phyloP scores from a whole-genome alignment of 2,888 invertebrate genomes.

The Rhagonycha fulva region DNA sequence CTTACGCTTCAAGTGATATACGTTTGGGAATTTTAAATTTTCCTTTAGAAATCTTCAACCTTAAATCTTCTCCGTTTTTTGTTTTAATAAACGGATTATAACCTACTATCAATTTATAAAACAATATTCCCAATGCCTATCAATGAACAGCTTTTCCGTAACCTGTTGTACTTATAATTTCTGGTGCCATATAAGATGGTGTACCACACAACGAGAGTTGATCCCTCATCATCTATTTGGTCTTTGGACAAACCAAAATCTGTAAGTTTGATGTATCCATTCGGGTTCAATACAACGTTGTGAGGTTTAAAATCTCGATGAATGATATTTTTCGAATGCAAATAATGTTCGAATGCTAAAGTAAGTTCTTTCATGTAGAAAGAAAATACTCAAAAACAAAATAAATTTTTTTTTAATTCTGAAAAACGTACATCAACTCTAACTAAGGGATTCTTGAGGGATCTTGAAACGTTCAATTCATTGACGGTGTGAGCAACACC shows the following conservation, averaged over 20 bases:
- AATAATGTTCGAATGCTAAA: not conserved
- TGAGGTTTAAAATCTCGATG: too few relatives aligned
- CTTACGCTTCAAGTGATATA: not conserved
- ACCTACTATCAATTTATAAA: not conserved
- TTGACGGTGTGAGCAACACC: not conserved
- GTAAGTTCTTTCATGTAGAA: not conserved
- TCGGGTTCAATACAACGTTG: not conserved
- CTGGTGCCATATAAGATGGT: too few relatives aligned
- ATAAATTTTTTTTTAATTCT: not conserved
- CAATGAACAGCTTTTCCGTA: not conserved
- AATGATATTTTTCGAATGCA: not conserved
- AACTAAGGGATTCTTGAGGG: not conserved
- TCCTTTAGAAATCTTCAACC: not conserved
- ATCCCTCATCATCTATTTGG: not conserved
- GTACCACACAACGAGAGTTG: not conserved
- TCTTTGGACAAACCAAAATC: not conserved
- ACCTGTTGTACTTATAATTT: not conserved
- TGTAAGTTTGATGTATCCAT: not conserved
- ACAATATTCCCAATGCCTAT: not conserved
- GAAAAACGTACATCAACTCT: not conserved
- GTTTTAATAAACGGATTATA: not conserved
- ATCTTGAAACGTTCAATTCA: not conserved
- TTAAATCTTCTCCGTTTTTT: not conserved
- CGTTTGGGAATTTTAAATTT: not conserved
- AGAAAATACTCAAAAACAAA: not conserved